Conservation (phyloP, 2,113 vertebrate species). For the Scortum barcoo region DNA sequence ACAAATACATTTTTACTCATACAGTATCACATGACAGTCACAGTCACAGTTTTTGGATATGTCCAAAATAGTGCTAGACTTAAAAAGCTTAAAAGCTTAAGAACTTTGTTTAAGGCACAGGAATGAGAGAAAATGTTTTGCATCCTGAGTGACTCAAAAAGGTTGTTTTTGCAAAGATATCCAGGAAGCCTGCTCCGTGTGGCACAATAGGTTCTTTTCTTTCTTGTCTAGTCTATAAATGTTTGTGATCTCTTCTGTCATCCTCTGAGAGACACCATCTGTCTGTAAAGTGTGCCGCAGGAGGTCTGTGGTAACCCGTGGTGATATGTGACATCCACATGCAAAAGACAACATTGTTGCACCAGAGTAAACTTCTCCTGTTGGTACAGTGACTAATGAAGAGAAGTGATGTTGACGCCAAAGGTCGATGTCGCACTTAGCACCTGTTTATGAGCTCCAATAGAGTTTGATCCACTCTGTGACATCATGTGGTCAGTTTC, state of each 20-base stretch:
- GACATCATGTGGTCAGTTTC: slow-evolving; percentile 66
- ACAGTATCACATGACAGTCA: background rate
- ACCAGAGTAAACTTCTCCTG: slow-evolving; percentile 64
- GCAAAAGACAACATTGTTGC: slow-evolving; percentile 69
- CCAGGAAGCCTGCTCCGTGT: background rate
- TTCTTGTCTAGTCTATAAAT: slow-evolving; percentile 13
- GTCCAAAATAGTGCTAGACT: background rate
- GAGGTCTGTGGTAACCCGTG: slow-evolving; percentile 51
- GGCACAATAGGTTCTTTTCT: background rate
- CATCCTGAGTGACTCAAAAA: background rate
- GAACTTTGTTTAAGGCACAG: no score
- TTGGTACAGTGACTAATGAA: slow-evolving; percentile 53
- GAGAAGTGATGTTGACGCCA: slow-evolving; percentile 68
- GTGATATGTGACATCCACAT: slow-evolving; percentile 68
- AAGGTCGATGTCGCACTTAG: slow-evolving; percentile 49
- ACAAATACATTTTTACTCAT: no score
- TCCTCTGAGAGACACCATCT: slow-evolving; percentile 35
- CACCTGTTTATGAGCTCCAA: slow-evolving; percentile 52
- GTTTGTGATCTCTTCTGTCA: slow-evolving; percentile 37
- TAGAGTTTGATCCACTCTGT: slow-evolving; percentile 31
- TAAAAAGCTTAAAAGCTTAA: no score
- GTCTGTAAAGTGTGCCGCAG: slow-evolving; percentile 55
- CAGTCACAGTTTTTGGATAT: no score
- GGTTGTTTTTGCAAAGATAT: background rate
- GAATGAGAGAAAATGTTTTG: background rate